Conservation (phyloP, 2,888 invertebrate genomes). For the Girardia tigrina region DNA sequence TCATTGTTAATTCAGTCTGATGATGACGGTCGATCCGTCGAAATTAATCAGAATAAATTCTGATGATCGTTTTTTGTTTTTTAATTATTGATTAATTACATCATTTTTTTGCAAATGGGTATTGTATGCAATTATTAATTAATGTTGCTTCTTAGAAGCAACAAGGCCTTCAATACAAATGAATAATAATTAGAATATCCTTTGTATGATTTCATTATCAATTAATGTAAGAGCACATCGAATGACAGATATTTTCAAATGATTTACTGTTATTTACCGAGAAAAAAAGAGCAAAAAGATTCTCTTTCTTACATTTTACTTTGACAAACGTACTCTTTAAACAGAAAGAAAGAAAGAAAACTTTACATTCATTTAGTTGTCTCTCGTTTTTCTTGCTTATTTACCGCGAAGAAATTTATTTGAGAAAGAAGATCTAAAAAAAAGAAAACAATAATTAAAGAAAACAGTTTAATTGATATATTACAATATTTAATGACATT, state of each 20-base stretch:
- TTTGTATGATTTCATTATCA: slow-evolving; percentile 20
- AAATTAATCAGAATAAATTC: too few relatives aligned
- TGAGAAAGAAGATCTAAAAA: too few relatives aligned
- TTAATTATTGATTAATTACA: slow-evolving; percentile 3
- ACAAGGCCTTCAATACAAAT: slow-evolving; percentile 23
- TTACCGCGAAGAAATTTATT: too few relatives aligned
- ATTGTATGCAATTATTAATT: slow-evolving; percentile 18
- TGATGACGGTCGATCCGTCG: too few relatives aligned
- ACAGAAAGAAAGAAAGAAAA: too few relatives aligned
- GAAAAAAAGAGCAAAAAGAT: not conserved
- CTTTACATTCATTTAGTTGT: too few relatives aligned
- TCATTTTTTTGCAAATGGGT: slow-evolving; percentile 19
- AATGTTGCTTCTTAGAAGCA: not conserved
- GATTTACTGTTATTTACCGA: slow-evolving; percentile 15
- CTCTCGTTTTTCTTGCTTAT: too few relatives aligned
- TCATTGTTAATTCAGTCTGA: too few relatives aligned
- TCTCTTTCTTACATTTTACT: not conserved
- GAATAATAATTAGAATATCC: slow-evolving; percentile 23
- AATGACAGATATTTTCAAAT: slow-evolving; percentile 20
- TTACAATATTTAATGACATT: too few relatives aligned
- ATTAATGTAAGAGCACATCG: slow-evolving; percentile 16
- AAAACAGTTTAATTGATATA: too few relatives aligned
- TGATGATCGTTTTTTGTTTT: too few relatives aligned
- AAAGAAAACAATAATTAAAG: too few relatives aligned
- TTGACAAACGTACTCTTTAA: not conserved